Base-by-base conservation (phyloP, 2,888 invertebrate genomes). In the Reticulitermes lucifugus region DNA sequence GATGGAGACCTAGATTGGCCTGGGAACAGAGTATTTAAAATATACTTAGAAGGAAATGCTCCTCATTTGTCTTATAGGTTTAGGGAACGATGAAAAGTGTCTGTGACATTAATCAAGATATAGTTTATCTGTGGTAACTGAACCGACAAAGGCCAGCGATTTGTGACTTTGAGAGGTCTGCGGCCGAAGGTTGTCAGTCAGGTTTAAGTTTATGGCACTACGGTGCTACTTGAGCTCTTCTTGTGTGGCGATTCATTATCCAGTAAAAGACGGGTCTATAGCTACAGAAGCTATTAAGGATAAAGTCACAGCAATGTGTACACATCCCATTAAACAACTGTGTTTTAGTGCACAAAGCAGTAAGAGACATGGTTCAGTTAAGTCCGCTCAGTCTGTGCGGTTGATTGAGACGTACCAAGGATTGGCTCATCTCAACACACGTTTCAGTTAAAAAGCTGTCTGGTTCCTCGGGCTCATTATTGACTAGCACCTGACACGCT, bases 61-160 rank as follows among this genome's bases (percentile, higher is more conserved):
- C 14, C 1, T 18, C 55, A 55, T 14, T 18, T 55, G 55, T 55
- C 55, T 18, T 70, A 14, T 25, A 41, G 18, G 7, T 35, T 35
- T 14, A 73, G 7, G 21, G 6, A 35, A 10, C 35, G 41, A 73
- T 73, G 41, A 73, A 73, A 35, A 73, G 41, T 73, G 12, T 41
- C 3, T 73, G 35, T 73, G 41, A 35, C 73, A 71, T 71, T 5
- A 25, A 73, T 73, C 73, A 73, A 73, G 73, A 73, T 73, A 41
- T 41, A 4, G 21, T 73, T 41, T 73, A 73, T 41, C 73, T 73
- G 21, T 14, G 14, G 35, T 35, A 73, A 65, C 25, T 1, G 41
- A 73, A 41, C 35, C 41, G 73, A 73, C 73, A 73, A 41, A 73
- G 73, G 1, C 5, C 7, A 73, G 22, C 73, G 35, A 73, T 18